Conservation (phyloP, 1,140 invertebrate species). For the Babylonia areolata region DNA sequence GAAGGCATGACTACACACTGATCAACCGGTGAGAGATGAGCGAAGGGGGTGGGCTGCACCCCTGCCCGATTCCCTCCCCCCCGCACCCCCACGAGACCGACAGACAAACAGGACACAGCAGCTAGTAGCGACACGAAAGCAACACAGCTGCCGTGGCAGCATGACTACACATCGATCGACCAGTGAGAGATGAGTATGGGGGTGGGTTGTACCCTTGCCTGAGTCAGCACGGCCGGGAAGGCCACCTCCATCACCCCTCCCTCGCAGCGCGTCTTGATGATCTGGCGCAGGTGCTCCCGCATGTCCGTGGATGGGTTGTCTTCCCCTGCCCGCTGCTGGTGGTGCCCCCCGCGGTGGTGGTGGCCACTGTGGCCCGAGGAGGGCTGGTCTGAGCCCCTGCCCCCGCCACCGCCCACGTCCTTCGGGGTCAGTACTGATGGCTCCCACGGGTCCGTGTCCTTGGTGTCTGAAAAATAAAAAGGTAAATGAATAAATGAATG, state of each 20-base stretch:
- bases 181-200: background rate
- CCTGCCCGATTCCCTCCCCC: no score
- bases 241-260: constrained; percentile 31
- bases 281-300: constrained; percentile 29
- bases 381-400: background rate
- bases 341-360: no score
- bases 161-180: background rate
- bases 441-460: background rate
- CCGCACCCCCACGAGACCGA: no score
- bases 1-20: background rate
- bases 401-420: background rate
- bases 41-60: no score
- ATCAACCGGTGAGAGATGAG: background rate
- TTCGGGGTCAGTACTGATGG: background rate
- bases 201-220: constrained; percentile 39
- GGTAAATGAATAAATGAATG: no score
- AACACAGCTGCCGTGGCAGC: background rate
- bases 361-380: background rate
- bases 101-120: no score
- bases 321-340: background rate
- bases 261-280: constrained; percentile 40
- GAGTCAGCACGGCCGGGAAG: constrained; percentile 35
- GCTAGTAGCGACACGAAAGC: no score
- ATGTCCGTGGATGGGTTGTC: constrained; percentile 21
- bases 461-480: background rate